Base-by-base conservation (phyloP, 2,113 vertebrate genomes). In the Megalops atlanticus region DNA sequence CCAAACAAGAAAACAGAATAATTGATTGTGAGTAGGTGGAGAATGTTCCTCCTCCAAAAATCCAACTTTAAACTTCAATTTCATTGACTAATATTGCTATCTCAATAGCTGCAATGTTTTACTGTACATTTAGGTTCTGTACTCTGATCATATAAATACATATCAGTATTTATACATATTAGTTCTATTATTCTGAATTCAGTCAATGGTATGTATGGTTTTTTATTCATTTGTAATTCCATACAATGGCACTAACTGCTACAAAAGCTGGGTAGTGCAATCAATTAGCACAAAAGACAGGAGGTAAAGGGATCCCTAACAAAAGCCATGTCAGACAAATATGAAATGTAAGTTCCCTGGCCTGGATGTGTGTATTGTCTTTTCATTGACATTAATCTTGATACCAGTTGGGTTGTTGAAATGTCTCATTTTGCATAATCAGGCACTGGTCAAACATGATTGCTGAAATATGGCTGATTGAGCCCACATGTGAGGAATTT, bases 401-500 rank as follows among this genome's bases (percentile, higher is more conserved):
- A 94, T 95, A 92, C 90, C 93, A 94, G 91, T 91, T 90, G 94
- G 94, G 91, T 92, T 94, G 92, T 94, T 95, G 90, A 94, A 93
- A 95, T 92, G 92, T 94, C 92, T 92, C 93, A 93, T 94, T 95
- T 94, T 96, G 91, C 94, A 92, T 93, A 95, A 96, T 96, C 94
- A 95, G 90, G 92, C 92, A 93, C 92, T 93, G 92, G 94, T 93
- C 92, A 91, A 94, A 95, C 93, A 94, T 94, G 94, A 95, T 95
- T 95, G 93, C 95, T 94, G 93, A 95, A 94, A 95, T 94, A 95
- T 94, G 93, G 89, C 93, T 94, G 95, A 95, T 95, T 94, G 93
- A 95, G 95, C 91, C 94, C 95, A 96, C 87, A 94, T 96, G 94
- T 94, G 88, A 84, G 84, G 91, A 88, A 88, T 89, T 91, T 90